phyloP scores from a whole-genome alignment of 2,888 invertebrate species.

The Agrotis clavis region DNA sequence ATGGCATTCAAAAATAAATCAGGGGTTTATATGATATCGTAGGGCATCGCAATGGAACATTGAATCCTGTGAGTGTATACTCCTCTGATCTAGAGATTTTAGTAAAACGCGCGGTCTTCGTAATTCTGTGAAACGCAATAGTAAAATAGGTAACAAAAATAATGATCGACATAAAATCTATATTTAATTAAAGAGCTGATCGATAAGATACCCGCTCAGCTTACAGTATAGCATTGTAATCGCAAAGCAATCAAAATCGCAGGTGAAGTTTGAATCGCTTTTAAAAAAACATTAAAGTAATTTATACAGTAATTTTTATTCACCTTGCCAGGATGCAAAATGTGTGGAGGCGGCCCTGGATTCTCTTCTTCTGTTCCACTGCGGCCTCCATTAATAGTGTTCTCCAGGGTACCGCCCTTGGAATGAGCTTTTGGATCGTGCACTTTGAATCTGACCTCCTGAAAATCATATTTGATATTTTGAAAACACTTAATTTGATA shows the following conservation, averaged over 20 bases:
- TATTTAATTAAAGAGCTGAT: neutral
- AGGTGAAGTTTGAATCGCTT: conserved; percentile 36
- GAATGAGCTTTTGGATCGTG: conserved; percentile 98
- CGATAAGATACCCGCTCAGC: conserved; percentile 24
- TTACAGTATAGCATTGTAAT: conserved; percentile 3
- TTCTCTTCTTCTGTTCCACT: conserved; percentile 92
- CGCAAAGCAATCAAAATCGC: conserved; percentile 35
- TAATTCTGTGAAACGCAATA: neutral
- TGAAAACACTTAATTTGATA: neutral
- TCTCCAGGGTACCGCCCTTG: conserved; percentile 97
- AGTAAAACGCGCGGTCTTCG: no score
- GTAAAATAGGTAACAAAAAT: neutral
- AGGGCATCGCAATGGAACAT: no score
- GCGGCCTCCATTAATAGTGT: conserved; percentile 96
- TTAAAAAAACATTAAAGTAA: neutral
- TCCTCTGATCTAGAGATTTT: no score
- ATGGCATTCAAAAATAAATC: no score
- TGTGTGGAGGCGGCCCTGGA: conserved; percentile 93
- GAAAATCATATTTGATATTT: conserved; percentile 76
- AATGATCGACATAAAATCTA: neutral
- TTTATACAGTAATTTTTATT: conserved; percentile 52
- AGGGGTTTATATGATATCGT: no score
- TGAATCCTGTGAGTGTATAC: no score
- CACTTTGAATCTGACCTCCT: conserved; percentile 99
- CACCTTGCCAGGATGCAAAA: conserved; percentile 96